Evolutionary conservation across 1,140 invertebrate species (phyloP).

Genomic region (Cryptotermes secundus): DNA sequence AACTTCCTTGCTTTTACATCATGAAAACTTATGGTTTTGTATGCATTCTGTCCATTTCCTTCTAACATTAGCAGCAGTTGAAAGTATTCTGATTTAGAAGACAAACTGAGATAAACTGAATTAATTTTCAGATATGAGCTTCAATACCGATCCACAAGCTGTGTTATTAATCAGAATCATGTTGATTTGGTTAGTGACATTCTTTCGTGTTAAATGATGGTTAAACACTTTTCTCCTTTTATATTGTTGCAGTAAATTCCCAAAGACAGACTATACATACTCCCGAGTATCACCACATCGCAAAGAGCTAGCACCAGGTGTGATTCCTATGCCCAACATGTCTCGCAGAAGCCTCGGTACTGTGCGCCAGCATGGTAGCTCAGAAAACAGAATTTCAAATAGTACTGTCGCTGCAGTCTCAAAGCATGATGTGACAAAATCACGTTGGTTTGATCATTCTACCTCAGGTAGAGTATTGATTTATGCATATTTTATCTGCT

Average conservation of each 20-base stretch:
- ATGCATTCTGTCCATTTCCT: too few species aligned
- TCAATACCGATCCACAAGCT: too few species aligned
- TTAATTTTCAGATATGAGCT: too few species aligned
- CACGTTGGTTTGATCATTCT: not conserved
- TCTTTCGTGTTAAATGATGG: not conserved
- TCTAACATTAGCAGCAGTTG: too few species aligned
- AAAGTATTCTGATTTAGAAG: too few species aligned
- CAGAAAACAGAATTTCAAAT: not conserved
- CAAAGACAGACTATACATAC: conserved; percentile 82
- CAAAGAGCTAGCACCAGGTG: conserved; percentile 71
- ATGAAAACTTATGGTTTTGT: too few species aligned
- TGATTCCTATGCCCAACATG: conserved; percentile 80
- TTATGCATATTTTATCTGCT: too few species aligned
- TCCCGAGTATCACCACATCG: conserved; percentile 71
- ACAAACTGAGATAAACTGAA: too few species aligned
- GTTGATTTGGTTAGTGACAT: too few species aligned
- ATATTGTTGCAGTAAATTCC: conserved; percentile 61
- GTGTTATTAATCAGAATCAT: too few species aligned
- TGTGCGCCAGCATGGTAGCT: not conserved
- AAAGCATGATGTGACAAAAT: not conserved
- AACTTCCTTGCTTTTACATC: too few species aligned
- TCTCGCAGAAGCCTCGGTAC: conserved; percentile 61
- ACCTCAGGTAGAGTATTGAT: not conserved
- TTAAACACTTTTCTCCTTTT: not conserved
- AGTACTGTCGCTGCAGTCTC: not conserved